A percentile compares a stretch with the other conserved stretches of the same genome.
Conservation (phyloP, 2,113 vertebrate genomes). For the Willisornis vidua region DNA sequence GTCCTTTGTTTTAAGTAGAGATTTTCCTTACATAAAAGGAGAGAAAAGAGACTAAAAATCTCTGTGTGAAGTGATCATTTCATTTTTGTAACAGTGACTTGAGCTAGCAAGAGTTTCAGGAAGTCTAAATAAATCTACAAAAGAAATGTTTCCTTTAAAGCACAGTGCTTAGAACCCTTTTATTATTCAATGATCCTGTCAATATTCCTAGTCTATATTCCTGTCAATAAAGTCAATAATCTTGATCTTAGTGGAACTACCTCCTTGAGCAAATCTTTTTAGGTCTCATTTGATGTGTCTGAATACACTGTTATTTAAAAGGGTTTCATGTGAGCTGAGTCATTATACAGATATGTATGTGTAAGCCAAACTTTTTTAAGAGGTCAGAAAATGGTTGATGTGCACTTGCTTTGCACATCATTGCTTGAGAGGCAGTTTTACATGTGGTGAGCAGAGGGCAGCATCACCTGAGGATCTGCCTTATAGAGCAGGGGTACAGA, state of each 20-base stretch:
- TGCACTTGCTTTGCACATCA: background rate
- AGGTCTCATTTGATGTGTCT: background rate
- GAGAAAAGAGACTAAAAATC: background rate
- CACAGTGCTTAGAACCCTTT: background rate
- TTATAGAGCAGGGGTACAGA: accelerated
- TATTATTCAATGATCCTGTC: background rate
- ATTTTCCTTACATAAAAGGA: background rate
- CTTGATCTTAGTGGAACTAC: background rate
- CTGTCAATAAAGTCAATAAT: background rate
- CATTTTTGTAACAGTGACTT: background rate
- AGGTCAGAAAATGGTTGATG: background rate
- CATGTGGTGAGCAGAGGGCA: background rate
- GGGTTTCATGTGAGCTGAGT: background rate
- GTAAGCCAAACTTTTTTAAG: background rate
- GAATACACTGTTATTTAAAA: background rate
- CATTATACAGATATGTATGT: accelerated
- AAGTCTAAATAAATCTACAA: background rate
- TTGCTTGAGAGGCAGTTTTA: background rate
- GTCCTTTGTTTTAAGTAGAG: background rate
- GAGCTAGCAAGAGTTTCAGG: background rate
- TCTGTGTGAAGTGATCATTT: background rate
- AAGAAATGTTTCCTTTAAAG: background rate
- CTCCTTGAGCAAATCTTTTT: background rate
- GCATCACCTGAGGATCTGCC: background rate
- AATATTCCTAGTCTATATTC: background rate